Percentiles rank a stretch among this genome's conserved stretches.
These are phyloP conservation scores for Sus cebifrons DNA, from an alignment of 2,797 vertebrate genomes.

Conservation along the genomic window DNA sequence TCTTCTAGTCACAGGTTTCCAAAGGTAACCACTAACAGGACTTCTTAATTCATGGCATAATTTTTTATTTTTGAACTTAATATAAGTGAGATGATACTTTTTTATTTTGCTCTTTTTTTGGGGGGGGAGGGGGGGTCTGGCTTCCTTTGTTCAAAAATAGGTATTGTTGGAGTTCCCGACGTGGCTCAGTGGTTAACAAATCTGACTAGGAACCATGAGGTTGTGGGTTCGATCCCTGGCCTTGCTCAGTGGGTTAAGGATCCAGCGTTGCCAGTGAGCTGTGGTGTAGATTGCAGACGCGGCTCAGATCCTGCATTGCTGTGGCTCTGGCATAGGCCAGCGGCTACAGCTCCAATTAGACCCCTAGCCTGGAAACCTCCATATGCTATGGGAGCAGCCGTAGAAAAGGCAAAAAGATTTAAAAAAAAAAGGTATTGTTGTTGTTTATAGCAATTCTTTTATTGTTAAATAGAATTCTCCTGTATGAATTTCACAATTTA, in stretches of 20 bases:
- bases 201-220: too few relatives aligned
- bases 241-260: too few relatives aligned
- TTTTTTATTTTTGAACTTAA: slow-evolving; percentile 10
- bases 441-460: background rate
- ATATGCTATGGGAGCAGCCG: too few relatives aligned
- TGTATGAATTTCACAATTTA: background rate
- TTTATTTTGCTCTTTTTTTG: background rate
- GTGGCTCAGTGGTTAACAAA: too few relatives aligned
- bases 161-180: background rate
- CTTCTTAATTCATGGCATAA: background rate
- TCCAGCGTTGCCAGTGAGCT: too few relatives aligned
- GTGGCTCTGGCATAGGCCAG: too few relatives aligned
- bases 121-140: background rate
- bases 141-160: background rate
- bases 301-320: too few relatives aligned
- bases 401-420: too few relatives aligned
- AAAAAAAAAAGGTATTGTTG: background rate
- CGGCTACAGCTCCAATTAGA: too few relatives aligned
- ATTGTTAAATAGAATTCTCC: background rate
- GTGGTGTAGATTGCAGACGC: too few relatives aligned
- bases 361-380: too few relatives aligned
- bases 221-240: too few relatives aligned
- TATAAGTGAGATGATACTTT: background rate
- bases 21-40: background rate
- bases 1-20: background rate